phyloP scores from a whole-genome alignment of 2,888 invertebrate species.

The Labia minor region DNA sequence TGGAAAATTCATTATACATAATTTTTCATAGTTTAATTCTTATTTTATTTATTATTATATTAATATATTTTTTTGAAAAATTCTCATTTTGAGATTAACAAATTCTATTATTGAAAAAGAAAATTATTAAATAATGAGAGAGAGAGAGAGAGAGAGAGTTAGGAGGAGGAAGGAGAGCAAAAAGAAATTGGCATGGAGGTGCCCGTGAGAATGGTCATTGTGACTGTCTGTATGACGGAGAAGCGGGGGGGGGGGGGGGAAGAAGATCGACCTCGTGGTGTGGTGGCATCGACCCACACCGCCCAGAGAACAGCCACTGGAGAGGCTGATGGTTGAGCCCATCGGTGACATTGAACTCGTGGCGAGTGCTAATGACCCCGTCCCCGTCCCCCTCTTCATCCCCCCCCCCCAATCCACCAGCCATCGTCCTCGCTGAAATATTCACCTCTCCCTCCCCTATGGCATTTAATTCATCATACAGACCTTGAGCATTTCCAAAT shows the following conservation, averaged over 20 bases:
- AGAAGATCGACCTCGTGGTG: not conserved
- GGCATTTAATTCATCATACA: not conserved
- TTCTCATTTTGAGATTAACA: too few species aligned
- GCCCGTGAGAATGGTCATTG: not conserved
- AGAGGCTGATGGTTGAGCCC: not conserved
- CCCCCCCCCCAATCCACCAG: not conserved
- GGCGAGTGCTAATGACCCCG: slow-evolving; percentile 2
- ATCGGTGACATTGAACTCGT: not conserved
- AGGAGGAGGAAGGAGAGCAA: not conserved
- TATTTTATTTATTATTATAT: too few species aligned
- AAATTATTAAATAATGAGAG: too few species aligned
- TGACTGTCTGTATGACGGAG: too few species aligned
- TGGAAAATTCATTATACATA: too few species aligned
- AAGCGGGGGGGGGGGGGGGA: too few species aligned
- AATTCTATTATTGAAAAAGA: too few species aligned
- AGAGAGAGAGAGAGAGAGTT: too few species aligned
- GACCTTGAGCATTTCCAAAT: too few species aligned
- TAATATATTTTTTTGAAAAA: too few species aligned
- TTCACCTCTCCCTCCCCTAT: not conserved
- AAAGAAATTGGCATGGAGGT: too few species aligned
- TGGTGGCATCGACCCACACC: not conserved
- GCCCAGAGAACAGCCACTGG: not conserved
- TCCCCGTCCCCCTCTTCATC: not conserved
- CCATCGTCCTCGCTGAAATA: not conserved
- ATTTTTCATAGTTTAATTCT: too few species aligned